Conservation (phyloP, 2,113 vertebrate species). For the Pantherophis guttatus region DNA sequence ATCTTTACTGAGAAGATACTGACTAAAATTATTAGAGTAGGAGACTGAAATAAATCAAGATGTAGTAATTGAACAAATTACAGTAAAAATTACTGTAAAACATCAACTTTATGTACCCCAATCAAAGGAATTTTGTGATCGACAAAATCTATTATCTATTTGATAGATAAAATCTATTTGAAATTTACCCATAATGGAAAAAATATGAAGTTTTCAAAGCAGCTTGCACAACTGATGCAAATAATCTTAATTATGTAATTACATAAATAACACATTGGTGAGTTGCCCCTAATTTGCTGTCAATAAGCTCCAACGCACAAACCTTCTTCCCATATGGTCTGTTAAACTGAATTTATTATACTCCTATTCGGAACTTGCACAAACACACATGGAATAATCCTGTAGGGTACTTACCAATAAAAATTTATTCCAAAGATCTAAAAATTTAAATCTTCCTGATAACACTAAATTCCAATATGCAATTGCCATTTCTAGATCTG, state of each 20-base stretch:
- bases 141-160: not conserved
- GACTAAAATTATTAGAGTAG: not conserved
- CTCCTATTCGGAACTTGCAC: not conserved
- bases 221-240: not conserved
- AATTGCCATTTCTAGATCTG: slow-evolving; percentile 96
- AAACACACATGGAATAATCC: not conserved
- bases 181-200: not conserved
- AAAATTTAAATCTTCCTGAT: slow-evolving; percentile 92
- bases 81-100: not conserved
- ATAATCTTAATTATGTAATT: not conserved
- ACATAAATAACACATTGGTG: not conserved
- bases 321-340: not conserved
- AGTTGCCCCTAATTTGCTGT: not conserved
- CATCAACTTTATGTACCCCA: not conserved
- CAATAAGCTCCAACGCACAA: not conserved
- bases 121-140: not conserved
- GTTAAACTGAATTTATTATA: not conserved
- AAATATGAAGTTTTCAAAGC: not conserved
- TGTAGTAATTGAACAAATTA: not conserved
- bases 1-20: not conserved
- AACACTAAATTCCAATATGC: slow-evolving; percentile 96
- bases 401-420: slow-evolving; percentile 81
- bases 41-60: not conserved
- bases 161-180: not conserved
- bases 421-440: slow-evolving; percentile 97